Evolutionary conservation across 2,797 vertebrate genomes (phyloP).

Genomic region (Jordanella pulchra): DNA sequence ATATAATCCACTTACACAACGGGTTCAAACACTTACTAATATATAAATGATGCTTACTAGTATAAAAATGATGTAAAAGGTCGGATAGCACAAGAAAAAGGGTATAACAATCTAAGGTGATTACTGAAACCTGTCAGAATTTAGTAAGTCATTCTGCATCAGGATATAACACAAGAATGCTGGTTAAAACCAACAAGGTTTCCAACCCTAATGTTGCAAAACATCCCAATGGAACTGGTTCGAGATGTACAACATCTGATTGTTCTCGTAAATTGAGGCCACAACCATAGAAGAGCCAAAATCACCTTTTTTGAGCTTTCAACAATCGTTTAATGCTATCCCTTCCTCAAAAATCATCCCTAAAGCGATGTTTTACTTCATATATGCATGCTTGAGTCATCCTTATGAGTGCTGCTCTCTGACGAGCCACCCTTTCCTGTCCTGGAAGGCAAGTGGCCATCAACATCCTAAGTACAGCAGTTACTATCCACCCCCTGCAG

Average conservation of each 20-base stretch:
- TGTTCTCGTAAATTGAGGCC: background rate
- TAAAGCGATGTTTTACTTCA: too few species aligned
- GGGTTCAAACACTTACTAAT: background rate
- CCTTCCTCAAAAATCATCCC: too few species aligned
- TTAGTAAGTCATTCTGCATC: background rate
- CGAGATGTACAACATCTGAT: background rate
- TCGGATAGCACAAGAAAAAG: background rate
- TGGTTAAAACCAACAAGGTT: background rate
- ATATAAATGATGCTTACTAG: background rate
- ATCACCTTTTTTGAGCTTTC: too few species aligned
- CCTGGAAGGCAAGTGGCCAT: too few species aligned
- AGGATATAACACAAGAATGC: background rate
- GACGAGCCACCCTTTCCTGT: too few species aligned
- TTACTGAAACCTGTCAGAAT: background rate
- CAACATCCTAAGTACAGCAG: too few species aligned
- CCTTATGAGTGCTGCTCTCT: too few species aligned
- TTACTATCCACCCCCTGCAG: too few species aligned
- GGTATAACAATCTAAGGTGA: background rate
- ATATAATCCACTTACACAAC: background rate
- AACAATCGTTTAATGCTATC: too few species aligned
- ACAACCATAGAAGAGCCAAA: background rate
- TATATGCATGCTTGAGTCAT: too few species aligned
- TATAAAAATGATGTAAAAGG: too few species aligned
- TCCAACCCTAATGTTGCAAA: background rate
- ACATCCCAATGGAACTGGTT: background rate